Conservation (phyloP, 1,140 invertebrate genomes). For the Drosophila mojavensis region DNA sequence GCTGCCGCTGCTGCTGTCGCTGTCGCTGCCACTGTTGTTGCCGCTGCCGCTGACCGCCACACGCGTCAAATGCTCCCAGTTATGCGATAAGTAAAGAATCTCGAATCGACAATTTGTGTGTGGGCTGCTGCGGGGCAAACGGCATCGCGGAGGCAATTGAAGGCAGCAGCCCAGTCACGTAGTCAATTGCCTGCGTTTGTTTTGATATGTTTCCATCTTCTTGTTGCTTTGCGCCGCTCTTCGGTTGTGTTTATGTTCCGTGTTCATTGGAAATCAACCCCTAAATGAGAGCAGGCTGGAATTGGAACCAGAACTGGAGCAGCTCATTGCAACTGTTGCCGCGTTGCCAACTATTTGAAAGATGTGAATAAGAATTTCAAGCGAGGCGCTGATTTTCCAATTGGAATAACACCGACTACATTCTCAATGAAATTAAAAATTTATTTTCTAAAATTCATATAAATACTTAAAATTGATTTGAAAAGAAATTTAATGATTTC, state of each 20-base stretch:
- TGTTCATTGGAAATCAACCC: slow-evolving; percentile 57
- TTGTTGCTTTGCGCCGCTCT: slow-evolving; percentile 15
- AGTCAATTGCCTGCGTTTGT: slow-evolving; percentile 70
- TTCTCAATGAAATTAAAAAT: too few relatives aligned
- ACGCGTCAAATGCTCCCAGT: slow-evolving; percentile 37
- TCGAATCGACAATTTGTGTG: slow-evolving; percentile 33
- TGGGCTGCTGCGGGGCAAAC: not conserved
- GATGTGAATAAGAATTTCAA: not conserved
- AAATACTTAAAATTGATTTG: too few relatives aligned
- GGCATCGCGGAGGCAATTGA: slow-evolving; percentile 6
- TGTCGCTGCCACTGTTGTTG: not conserved
- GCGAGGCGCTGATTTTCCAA: not conserved
- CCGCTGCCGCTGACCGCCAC: slow-evolving; percentile 37
- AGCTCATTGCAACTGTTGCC: not conserved
- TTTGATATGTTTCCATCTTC: slow-evolving; percentile 50
- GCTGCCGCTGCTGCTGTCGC: not conserved
- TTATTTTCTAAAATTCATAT: too few relatives aligned
- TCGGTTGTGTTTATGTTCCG: slow-evolving; percentile 53
- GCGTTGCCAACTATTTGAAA: slow-evolving; percentile 47
- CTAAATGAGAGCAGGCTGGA: slow-evolving; percentile 10
- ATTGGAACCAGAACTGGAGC: slow-evolving; percentile 33
- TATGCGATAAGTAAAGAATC: slow-evolving; percentile 64
- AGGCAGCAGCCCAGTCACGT: slow-evolving; percentile 64
- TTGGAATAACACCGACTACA: not conserved
- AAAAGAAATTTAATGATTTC: too few relatives aligned